Base-by-base conservation (phyloP, 2,888 invertebrate species). In the Baccha elongata region DNA sequence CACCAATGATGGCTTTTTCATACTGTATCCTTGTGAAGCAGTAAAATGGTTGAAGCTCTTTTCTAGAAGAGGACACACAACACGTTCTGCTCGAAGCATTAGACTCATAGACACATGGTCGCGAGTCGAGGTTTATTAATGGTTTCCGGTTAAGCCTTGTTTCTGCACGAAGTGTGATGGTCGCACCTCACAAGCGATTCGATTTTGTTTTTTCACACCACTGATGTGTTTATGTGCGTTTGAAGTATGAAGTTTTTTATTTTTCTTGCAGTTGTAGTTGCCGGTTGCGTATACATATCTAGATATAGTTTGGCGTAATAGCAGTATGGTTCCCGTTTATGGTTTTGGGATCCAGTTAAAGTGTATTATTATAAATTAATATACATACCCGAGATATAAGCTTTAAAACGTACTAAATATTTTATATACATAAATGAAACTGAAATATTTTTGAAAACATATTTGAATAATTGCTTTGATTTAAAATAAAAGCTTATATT, bases 81-180 rank as follows among this genome's bases (percentile, higher is more conserved):
- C 64, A 71, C 68, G 62, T 73, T 46, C 53, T 32, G 46, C 68
- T 55, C 53, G 32, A 55, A 26, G 68, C 73, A 62, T 73, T 80
- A 80, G 79, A 69, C 53, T 69, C 62, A 58, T 58, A 58, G 58
- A 40, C 40, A 58, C 26, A n/a, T 32, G 79, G 32, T 65, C 44
- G 74, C 74, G 37, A 68, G 40, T 74, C 55, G 68, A 58, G 74
- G 58, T 80, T 74, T 80, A 80, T 80, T 74, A 80, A 80, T 74
- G 80, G 74, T 50, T 80, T 80, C 29, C 40, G 42, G 58, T 46
- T 64, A 19, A 74, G 64, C 50, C 62, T 52, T 64, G 55, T 35
- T 69, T 42, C 58, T 42, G 68, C 48, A 48, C 53, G 42, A 46
- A 64, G 62, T 73, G 72, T 35, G 32, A 73, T 62, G 73, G 73